Evolutionary conservation across 2,888 invertebrate species (phyloP).

Genomic region (Beris chalybata): DNA sequence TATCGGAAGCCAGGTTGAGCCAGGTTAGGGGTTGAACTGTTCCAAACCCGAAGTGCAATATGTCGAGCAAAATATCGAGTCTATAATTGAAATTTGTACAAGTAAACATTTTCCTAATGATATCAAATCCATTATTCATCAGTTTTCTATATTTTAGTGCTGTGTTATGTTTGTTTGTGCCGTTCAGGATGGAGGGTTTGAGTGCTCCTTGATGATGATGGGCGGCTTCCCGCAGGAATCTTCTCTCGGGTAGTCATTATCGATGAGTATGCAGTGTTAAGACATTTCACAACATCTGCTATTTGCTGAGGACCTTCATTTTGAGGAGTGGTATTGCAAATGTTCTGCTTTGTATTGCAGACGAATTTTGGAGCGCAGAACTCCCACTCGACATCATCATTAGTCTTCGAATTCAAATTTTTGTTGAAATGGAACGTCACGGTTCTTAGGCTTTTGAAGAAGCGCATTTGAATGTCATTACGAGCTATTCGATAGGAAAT

Average conservation of each 20-base stretch:
- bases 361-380: too few relatives aligned
- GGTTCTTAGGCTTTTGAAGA: too few relatives aligned
- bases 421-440: too few relatives aligned
- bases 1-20: neutral
- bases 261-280: slow-evolving; percentile 13
- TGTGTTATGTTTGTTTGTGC: neutral
- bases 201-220: neutral
- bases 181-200: neutral
- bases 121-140: slow-evolving; percentile 47
- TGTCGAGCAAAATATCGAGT: slow-evolving; percentile 37
- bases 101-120: slow-evolving; percentile 45
- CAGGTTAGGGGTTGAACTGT: neutral
- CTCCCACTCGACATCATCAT: too few relatives aligned
- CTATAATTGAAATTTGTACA: slow-evolving; percentile 37
- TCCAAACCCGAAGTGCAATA: neutral
- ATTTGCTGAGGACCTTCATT: slow-evolving; percentile 6
- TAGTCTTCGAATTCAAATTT: too few relatives aligned
- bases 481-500: too few relatives aligned
- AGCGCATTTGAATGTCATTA: too few relatives aligned
- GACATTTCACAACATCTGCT: slow-evolving; percentile 15
- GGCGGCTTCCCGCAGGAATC: slow-evolving; percentile 2
- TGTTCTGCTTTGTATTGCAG: too few relatives aligned
- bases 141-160: slow-evolving; percentile 37
- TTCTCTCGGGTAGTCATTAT: slow-evolving; percentile 8
- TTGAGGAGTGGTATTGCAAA: too few relatives aligned